Percentiles rank a stretch among this genome's conserved stretches.
These are phyloP conservation scores for Epinephelus fuscoguttatus DNA, from an alignment of 2,113 vertebrate genomes.

Conservation along the genomic window DNA sequence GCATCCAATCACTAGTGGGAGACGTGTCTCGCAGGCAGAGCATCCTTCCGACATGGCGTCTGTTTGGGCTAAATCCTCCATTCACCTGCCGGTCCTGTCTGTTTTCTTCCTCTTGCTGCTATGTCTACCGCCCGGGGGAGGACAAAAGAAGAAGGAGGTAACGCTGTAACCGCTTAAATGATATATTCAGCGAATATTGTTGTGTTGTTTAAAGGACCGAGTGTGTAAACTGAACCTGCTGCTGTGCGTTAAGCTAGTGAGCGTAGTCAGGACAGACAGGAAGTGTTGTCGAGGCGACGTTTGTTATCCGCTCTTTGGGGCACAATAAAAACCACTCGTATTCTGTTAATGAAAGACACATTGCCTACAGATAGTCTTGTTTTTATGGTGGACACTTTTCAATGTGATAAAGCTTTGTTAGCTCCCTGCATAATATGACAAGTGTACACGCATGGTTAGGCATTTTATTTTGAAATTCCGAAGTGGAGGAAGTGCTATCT, in stretches of 20 bases:
- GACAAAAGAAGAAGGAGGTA: slow-evolving; percentile 83
- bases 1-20: slow-evolving; percentile 62
- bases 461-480: slow-evolving; percentile 36
- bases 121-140: slow-evolving; percentile 73
- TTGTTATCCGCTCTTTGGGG: background rate
- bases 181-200: background rate
- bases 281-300: background rate
- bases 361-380: background rate
- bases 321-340: background rate
- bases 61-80: slow-evolving; percentile 41
- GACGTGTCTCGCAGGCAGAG: slow-evolving; percentile 67
- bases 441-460: too few relatives aligned
- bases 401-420: background rate
- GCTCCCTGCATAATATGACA: background rate
- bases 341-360: background rate
- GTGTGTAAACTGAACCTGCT: background rate
- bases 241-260: slow-evolving; percentile 34
- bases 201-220: background rate
- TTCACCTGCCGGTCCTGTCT: slow-evolving; percentile 39
- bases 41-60: slow-evolving; percentile 80
- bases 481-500: slow-evolving; percentile 16
- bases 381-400: background rate
- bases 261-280: background rate
- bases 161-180: background rate
- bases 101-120: slow-evolving; percentile 67